Base-by-base conservation (phyloP, 2,113 vertebrate genomes). In the Phalacrocorax carbo region DNA sequence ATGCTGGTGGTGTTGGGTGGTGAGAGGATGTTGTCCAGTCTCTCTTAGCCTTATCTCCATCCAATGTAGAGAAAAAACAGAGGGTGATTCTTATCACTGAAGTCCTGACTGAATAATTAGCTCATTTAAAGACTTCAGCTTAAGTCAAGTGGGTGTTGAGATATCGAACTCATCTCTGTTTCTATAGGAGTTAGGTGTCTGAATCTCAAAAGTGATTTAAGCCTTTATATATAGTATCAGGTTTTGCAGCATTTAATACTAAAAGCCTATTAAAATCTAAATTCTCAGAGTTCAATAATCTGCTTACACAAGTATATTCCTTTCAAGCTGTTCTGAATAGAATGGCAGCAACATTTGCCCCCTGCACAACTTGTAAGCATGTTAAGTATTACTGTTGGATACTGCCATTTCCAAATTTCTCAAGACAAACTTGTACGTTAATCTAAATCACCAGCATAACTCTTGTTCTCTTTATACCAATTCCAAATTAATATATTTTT, bases 201-300 rank as follows among this genome's bases (percentile, higher is more conserved):
- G 78, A 78, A 86, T 75, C 86, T 86, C 40, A 80, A 72, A 86
- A 40, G 70, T 86, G 88, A 77, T 86, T 94, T 30, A 10, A 83
- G 51, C 42, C 62, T 94, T 94, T 73, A 66, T 62, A 90, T 87
- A 21, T 60, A 64, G 40, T 52, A 60, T 92, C 70, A 70, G 66
- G 22, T 8, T 96, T 92, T 94, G 48, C 89, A 90, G 76, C 62
- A n/a, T 94, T 94, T 95, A 90, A 89, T 96, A 71, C 85, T 82
- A 72, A 95, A 95, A 96, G 83, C 97, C 60, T 95, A 92, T 97
- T 96, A 96, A 93, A 95, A 93, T 94, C 78, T 91, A 55, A 77
- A 93, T 94, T 95, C 80, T 88, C 46, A 68, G 62, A 84, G 80
- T 95, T 96, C 48, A 76, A 49, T 94, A 96, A 96, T 94, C 91